phyloP scores from a whole-genome alignment of 2,113 vertebrate genomes.

The Cheilinus undulatus region DNA sequence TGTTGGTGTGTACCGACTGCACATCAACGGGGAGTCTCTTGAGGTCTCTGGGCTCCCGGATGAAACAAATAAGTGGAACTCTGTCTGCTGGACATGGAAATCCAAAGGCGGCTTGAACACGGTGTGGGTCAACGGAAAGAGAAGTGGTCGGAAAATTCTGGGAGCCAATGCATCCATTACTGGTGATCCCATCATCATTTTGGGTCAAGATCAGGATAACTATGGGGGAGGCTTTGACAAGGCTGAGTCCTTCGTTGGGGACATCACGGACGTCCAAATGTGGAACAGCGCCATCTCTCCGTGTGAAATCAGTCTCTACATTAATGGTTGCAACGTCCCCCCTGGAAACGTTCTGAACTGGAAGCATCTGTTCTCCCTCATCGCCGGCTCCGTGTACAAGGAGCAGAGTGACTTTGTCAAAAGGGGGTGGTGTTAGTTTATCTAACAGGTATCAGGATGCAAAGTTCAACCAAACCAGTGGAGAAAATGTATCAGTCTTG shows the following conservation, averaged over 20 bases:
- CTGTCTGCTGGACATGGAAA: constrained; percentile 4
- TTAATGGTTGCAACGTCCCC: neutral
- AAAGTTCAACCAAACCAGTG: too few relatives aligned
- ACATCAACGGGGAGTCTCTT: neutral
- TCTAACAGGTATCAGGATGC: too few relatives aligned
- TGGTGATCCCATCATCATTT: neutral
- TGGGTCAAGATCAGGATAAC: constrained; percentile 18
- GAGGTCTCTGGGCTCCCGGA: neutral
- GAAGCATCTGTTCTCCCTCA: constrained; percentile 1
- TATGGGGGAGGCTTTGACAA: constrained; percentile 25
- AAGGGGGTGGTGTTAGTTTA: neutral
- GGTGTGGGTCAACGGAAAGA: constrained; percentile 1
- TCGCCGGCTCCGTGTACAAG: neutral
- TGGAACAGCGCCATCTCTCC: constrained; percentile 24
- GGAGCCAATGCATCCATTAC: neutral
- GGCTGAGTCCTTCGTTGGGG: constrained; percentile 5
- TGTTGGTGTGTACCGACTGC: neutral
- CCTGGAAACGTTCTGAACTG: constrained; percentile 25
- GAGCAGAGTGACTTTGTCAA: constrained; percentile 2
- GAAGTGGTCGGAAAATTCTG: neutral
- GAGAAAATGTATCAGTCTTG: too few relatives aligned
- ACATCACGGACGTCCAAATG: constrained; percentile 29
- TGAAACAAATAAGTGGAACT: neutral
- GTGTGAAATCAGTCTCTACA: constrained; percentile 5
- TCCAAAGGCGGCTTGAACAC: neutral